These are phyloP conservation scores for Paracentrotus lividus DNA, from an alignment of 53 echinoderm and acorn worm species.

Conservation along the genomic window DNA sequence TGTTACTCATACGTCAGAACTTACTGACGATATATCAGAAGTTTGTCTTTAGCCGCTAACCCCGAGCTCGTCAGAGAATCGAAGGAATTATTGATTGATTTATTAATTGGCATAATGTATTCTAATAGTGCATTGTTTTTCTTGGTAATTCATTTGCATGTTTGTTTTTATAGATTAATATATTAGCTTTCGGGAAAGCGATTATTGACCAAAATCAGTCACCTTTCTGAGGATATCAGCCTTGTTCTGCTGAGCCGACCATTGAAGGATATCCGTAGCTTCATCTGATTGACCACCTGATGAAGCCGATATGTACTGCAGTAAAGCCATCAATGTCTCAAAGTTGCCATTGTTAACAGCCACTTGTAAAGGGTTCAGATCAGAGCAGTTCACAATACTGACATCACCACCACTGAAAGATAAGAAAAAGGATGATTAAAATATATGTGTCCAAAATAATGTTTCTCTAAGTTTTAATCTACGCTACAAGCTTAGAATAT, in stretches of 20 bases:
- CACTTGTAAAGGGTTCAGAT: conserved; percentile 39
- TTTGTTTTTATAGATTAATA: too few species aligned
- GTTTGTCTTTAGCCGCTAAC: too few species aligned
- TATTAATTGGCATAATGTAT: too few species aligned
- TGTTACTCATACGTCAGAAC: too few species aligned
- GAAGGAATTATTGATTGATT: too few species aligned
- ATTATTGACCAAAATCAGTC: background rate
- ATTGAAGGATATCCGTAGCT: conserved; percentile 50
- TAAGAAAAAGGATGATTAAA: background rate
- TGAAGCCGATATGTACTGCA: conserved; percentile 23
- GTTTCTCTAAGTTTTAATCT: too few species aligned
- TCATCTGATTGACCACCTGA: conserved; percentile 49
- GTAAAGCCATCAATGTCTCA: conserved; percentile 43
- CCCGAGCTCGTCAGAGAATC: too few species aligned
- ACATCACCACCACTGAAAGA: conserved; percentile 42
- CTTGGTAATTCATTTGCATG: too few species aligned
- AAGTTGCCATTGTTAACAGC: conserved; percentile 35
- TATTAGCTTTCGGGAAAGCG: background rate
- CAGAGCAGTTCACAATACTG: background rate
- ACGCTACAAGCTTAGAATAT: too few species aligned
- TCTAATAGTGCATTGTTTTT: too few species aligned
- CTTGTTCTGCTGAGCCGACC: conserved; percentile 49
- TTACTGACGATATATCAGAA: too few species aligned
- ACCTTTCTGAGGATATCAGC: conserved; percentile 47
- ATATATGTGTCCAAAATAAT: background rate